Base-by-base conservation (phyloP, 1,140 invertebrate genomes). In the Aphaenogaster floridana region DNA sequence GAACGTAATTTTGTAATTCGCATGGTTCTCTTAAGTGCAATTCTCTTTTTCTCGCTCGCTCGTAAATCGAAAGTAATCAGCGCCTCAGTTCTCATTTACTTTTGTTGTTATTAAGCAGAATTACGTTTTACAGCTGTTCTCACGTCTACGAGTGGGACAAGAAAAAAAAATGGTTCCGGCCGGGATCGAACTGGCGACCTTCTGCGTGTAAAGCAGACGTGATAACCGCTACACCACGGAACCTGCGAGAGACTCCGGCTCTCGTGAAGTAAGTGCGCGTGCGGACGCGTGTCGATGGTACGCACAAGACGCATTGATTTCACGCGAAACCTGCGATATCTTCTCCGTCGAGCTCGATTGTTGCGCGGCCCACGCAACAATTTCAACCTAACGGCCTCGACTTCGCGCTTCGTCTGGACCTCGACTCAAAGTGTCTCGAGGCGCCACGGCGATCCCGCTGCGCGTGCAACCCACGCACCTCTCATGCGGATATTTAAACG, bases 131-230 rank as follows among this genome's bases (percentile, higher is more conserved):
- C 11, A 17, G n/a, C 34, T 9, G 28, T 36, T 66, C 1, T 6
- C 2, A 13, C 3, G 17, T 9, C 3, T 4, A 17, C 4, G 21
- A 9, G 2, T 34, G 13, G 5, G n/a, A 17, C 4, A 52, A 93
- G 91, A 91, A 93, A 83, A 79, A 86, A 59, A 15, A 50, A 45
- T 97, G 97, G 96, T 97, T 97, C 96, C 97, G 97, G 96, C 97
- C 97, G 97, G 97, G 97, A 96, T 97, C 97, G 97, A 97, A 97
- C 97, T 96, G 96, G 97, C 96, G 97, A 88, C 97, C 97, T 97
- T 97, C 97, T 97, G 97, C 97, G 97, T 97, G 97, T 97, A 96
- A 97, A 96, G 91, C 90, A 92, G 89, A 93, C 90, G 92, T 91
- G 93, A 93, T 92, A 92, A 92, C 89, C 93, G 90, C 88, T 93